Base-by-base conservation (phyloP, 1,140 invertebrate species). In the Rhyzopertha dominica region DNA sequence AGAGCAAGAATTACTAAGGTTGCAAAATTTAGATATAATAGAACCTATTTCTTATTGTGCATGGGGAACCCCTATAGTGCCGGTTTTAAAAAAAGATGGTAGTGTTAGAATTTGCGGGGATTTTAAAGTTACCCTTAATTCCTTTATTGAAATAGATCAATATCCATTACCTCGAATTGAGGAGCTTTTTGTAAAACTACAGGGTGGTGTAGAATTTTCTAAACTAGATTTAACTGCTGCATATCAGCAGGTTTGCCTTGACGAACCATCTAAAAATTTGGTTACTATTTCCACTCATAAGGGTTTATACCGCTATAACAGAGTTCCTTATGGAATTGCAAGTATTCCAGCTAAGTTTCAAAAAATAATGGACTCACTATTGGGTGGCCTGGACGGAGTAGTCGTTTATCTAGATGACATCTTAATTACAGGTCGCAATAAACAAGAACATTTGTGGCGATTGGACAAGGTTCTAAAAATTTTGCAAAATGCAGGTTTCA, bases 31-130 rank as follows among this genome's bases (percentile, higher is more conserved):
- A 44, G 45, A 35, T 14, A 52, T 49, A 22, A 28, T 59, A 22
- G 18, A 47, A 36, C 14, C 35, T 28, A 35, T 55, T 13, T 41
- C 51, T 40, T 23, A 51, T 31, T 39, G 26, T 30, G 26, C 41
- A 10, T 56, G 49, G 50, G 48, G 34, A 30, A 53, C 49, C 13
- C 49, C 49, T 5, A 42, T 54, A 3, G 53, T 53, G 24, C 53
- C 54, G 0, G 58, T 66, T 0, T 31, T 51, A 7, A 69, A 63
- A 39, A 40, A 36, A 17, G 53, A 66, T 20, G 28, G 28, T 13
- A 16, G 17, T 30, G 17, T 30, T 4, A 3, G 10, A 30, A 30
- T 30, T 13, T 30, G 28, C 17, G 28, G 10, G 12, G 28, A 30
- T 30, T 30, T 30, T 30, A 30, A 30, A 10, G 28, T 30, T 4